Base-by-base conservation (phyloP, 2,113 vertebrate species). In the Nycticorax nycticorax region DNA sequence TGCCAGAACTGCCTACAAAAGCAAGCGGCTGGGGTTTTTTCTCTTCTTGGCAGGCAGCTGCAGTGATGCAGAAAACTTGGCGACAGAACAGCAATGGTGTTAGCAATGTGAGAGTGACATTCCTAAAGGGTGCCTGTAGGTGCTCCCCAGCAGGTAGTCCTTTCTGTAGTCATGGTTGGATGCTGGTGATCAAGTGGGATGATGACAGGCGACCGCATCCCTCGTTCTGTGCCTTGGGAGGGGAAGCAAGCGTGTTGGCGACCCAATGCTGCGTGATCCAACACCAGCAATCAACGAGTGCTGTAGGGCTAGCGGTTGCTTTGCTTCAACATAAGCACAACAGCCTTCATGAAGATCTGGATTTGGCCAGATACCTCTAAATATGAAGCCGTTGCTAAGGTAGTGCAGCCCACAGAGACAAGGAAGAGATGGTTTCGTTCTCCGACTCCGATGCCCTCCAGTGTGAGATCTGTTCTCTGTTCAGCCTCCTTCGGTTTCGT, bases 31-130 rank as follows among this genome's bases (percentile, higher is more conserved):
- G 30, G 1, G 28, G 76, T 87, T 83, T 33, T n/a, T 79, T 87
- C 80, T 33, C 16, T 69, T 23, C 50, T 66, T 81, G 60, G 76
- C 26, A 43, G 22, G 50, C 1, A 16, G 41, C 64, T 85, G 50
- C 50, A 77, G 50, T 4, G 57, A 10, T 56, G 52, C 41, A 78
- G 85, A 30, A 41, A 33, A 37, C 1, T 13, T 45, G 50, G 28
- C 2, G 4, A 16, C 14, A 4, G 1, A 80, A 1, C 30, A 84
- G 63, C 59, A 73, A 33, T 2, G 0, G 30, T 16, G 62, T 32
- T 8, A 13, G 47, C 37, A 21, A 2, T 4, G 6, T 0, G 0
- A 9, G 48, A 71, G 28, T 6, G 67, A 2, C 19, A 1, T 39
- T 91, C 52, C 30, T 80, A 7, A 50, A 50, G 41, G 21, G 47